Evolutionary conservation across 2,797 vertebrate genomes (phyloP).

Genomic region (Eutrigla gurnardus): DNA sequence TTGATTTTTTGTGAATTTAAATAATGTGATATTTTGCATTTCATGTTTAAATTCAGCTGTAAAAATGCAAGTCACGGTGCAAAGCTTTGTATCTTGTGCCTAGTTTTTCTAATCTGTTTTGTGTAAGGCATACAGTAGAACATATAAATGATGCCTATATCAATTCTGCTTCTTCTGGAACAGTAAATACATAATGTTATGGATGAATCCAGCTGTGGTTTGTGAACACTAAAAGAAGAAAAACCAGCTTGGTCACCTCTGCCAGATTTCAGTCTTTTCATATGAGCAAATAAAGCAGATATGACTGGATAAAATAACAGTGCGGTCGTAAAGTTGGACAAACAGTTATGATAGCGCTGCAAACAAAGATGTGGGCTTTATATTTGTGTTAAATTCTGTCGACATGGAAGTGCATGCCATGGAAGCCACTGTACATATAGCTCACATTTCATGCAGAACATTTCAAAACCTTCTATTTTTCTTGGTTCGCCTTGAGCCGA

Average conservation of each 20-base stretch:
- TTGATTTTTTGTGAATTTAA: conserved; percentile 1
- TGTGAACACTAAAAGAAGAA: conserved; percentile 16
- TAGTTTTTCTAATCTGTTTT: not conserved
- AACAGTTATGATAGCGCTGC: not conserved
- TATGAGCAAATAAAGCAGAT: not conserved
- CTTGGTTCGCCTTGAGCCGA: conserved; percentile 4
- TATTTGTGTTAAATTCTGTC: not conserved
- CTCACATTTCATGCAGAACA: not conserved
- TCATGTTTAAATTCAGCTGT: not conserved
- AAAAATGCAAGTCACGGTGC: not conserved
- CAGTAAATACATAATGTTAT: conserved; percentile 26
- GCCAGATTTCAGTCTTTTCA: conserved; percentile 16
- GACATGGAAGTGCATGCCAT: not conserved
- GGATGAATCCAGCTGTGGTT: not conserved
- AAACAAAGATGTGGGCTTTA: conserved; percentile 1
- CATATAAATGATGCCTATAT: conserved; percentile 8
- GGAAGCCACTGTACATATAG: not conserved
- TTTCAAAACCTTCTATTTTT: not conserved
- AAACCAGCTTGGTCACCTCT: not conserved
- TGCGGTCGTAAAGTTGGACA: not conserved
- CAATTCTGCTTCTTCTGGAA: conserved; percentile 23
- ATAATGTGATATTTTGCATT: not conserved
- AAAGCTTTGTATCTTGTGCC: not conserved
- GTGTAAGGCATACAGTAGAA: not conserved
- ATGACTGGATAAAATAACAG: conserved; percentile 1